Evolutionary conservation across 2,888 invertebrate species (phyloP), one percentile per base, ranked within the genome.

Genomic region (Chrysolina americana): DNA sequence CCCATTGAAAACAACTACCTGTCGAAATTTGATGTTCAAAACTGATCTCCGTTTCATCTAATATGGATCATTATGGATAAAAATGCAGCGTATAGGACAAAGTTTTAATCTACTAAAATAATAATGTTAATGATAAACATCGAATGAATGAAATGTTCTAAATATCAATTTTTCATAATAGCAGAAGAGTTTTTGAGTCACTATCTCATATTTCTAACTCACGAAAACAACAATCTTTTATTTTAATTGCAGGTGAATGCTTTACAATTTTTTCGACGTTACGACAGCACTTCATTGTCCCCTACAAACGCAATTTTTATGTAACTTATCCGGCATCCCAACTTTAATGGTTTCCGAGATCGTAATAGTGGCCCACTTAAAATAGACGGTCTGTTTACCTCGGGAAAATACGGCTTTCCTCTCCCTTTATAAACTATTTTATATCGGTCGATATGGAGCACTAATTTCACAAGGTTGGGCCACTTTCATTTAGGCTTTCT

Each of bases 361-460:
- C 21, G 53, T 53, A 13, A 53, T 53, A 21, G 53, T 53, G 53
- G 53, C 21, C 53, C 53, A 53, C 53, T 53, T 53, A 53, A 53
- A 53, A 53, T 53, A 53, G 53, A 53, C 53, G 53, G 53, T 53
- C 53, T 53, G 53, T 53, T 53, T 53, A 53, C 53, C 53, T 53
- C 53, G 21, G 53, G 53, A 53, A 53, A 53, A 53, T 53, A 53
- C 53, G 53, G 53, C 53, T 53, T 53, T 53, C 21, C 53, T 53
- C 53, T 53, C 53, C 13, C 53, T 53, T 19, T 17, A 53, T 53
- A 53, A 19, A 53, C 53, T 19, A 53, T 21, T 36, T 36, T 53
- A 21, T 21, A 53, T 53, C 21, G 53, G 53, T 53, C 10, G 53
- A 53, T 53, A 53, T 13, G 1, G 53, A 53, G 19, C 21, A 21